Base-by-base conservation (phyloP, 2,888 invertebrate species). In the Sipha maydis region DNA sequence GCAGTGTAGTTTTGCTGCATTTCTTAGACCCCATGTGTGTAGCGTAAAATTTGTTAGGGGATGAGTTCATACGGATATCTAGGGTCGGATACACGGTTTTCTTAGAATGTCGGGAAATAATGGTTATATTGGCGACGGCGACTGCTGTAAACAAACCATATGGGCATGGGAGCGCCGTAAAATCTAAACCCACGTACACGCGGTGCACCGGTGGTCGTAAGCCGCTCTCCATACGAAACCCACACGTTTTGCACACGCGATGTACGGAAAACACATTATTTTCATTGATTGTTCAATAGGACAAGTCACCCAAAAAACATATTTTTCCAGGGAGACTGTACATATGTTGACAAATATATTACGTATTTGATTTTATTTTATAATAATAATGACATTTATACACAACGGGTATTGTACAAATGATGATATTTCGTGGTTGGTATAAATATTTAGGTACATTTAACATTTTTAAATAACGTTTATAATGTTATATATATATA, bases 221-320 rank as follows among this genome's bases (percentile, higher is more conserved):
- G 80, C 61, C 86, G 86, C 41, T 75, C 25, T 25, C 73, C 67
- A 28, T 34, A 80, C 86, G 75, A 88, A 82, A 69, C 86, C 86
- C 86, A 88, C 86, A 88, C 86, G 86, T 88, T 88, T 88, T 88
- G 86, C 86, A 88, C 86, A 80, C 86, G 86, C 86, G 73, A 88
- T 85, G 48, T 48, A 48, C 7, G 28, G 38, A 34, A 25, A 61
- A 31, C 56, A 76, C n/a, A 38, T 56, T 83, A 83, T 75, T 75
- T 83, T 83, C 83, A 75, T 83, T 75, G 38, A 75, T 56, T 83
- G 34, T 83, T 61, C 56, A 2, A 3, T 9, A 14, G 54, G 21
- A 34, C 21, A 7, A 31, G 56, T 56, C 31, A 25, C 34, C 56
- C n/a, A 14, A 61, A 79, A 25, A 61, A 61, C 21, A 21, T 61